Conservation (phyloP, 1,140 invertebrate genomes). For the Bilobella aurantiaca region DNA sequence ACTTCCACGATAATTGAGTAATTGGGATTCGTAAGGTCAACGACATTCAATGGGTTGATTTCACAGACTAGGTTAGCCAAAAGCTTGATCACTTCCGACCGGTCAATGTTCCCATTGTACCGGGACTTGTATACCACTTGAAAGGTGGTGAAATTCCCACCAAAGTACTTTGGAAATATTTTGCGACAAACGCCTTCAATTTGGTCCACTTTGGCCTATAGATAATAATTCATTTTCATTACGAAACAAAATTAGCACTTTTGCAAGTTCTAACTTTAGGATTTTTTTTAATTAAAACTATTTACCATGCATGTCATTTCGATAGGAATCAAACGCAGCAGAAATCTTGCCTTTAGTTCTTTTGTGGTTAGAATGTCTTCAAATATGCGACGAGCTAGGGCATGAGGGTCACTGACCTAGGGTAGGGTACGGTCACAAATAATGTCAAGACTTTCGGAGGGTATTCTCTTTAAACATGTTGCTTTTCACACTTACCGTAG, state of each 20-base stretch:
- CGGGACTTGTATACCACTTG: conserved; percentile 68
- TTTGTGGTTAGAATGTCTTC: conserved; percentile 57
- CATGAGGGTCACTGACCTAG: conserved; percentile 56
- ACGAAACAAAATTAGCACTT: conserved; percentile 1
- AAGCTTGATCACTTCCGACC: conserved; percentile 57
- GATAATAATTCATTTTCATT: too few relatives aligned
- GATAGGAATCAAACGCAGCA: conserved; percentile 68
- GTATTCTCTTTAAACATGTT: conserved; percentile 7
- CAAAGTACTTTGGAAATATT: conserved; percentile 63
- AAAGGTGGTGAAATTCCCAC: conserved; percentile 58
- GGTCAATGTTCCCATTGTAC: conserved; percentile 60
- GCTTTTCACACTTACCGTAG: conserved; percentile 41
- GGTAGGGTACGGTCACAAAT: conserved; percentile 6
- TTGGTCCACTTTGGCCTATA: conserved; percentile 54
- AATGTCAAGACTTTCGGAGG: neutral
- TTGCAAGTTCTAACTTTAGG: neutral
- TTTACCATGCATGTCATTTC: conserved; percentile 60
- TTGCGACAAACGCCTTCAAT: conserved; percentile 54
- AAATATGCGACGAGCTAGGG: conserved; percentile 57
- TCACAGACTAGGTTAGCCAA: conserved; percentile 56
- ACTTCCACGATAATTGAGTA: conserved; percentile 68
- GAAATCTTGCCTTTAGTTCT: conserved; percentile 56
- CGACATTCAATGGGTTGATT: conserved; percentile 56
- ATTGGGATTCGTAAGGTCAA: conserved; percentile 48
- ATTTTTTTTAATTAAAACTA: neutral